These are phyloP conservation scores for Isoperla grammatica DNA, from an alignment of 2,888 invertebrate genomes.

Conservation along the genomic window DNA sequence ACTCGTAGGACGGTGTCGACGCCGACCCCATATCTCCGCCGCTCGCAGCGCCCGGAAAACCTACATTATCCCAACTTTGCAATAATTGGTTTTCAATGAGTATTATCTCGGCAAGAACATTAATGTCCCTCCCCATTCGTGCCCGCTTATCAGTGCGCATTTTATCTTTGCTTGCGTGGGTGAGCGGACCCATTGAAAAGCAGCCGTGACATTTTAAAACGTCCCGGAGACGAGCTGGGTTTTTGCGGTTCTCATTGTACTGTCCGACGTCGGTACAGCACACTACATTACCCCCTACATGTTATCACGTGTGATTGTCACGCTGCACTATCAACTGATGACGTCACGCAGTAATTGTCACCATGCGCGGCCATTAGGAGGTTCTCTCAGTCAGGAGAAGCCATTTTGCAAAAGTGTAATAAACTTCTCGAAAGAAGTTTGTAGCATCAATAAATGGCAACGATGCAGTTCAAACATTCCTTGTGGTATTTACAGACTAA, in stretches of 20 bases:
- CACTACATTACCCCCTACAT: neutral
- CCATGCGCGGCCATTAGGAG: neutral
- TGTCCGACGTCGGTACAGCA: neutral
- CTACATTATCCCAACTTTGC: constrained; percentile 23
- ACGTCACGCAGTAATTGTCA: neutral
- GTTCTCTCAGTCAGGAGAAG: neutral
- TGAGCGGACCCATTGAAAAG: constrained; percentile 6
- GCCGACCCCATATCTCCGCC: neutral
- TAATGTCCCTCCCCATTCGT: constrained; percentile 5
- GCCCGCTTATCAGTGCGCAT: neutral
- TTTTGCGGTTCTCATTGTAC: neutral
- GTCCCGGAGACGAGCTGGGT: neutral
- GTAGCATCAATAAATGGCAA: too few relatives aligned
- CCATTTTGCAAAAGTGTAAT: neutral
- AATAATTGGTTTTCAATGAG: constrained; percentile 30
- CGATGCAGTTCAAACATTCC: too few relatives aligned
- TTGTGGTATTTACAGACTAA: too few relatives aligned
- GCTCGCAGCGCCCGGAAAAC: constrained; percentile 5
- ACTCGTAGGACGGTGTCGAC: constrained; percentile 1
- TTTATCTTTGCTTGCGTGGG: constrained; percentile 6
- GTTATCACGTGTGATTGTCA: neutral
- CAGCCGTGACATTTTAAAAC: too few relatives aligned
- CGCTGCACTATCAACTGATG: neutral
- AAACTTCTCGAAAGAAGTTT: too few relatives aligned
- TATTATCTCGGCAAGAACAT: constrained; percentile 23